phyloP scores from a whole-genome alignment of 1,140 invertebrate genomes.

The Polypedilum vanderplanki region DNA sequence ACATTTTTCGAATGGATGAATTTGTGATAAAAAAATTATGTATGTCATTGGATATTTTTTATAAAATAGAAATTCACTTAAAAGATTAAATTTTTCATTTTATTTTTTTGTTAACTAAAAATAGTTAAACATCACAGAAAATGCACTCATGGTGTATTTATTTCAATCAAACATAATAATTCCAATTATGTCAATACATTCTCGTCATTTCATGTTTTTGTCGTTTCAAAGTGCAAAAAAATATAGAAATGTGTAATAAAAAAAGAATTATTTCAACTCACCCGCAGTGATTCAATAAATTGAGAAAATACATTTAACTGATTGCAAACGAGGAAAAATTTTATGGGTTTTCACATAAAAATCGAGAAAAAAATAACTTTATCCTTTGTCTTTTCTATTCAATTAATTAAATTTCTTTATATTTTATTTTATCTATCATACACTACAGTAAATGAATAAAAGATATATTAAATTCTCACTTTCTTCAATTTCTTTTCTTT shows the following conservation, averaged over 20 bases:
- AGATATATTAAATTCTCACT: too few relatives aligned
- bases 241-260: background rate
- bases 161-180: background rate
- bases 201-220: background rate
- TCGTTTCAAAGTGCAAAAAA: background rate
- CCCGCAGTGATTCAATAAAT: background rate
- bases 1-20: too few relatives aligned
- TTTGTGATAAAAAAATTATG: too few relatives aligned
- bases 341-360: background rate
- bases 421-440: background rate
- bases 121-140: too few relatives aligned
- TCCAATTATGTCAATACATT: background rate
- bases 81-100: too few relatives aligned
- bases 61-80: too few relatives aligned
- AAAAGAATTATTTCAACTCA: conserved; percentile 6
- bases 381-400: background rate
- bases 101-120: too few relatives aligned
- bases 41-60: too few relatives aligned
- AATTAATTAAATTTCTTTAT: background rate
- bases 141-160: too few relatives aligned
- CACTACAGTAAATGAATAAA: too few relatives aligned
- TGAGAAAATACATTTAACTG: too few relatives aligned
- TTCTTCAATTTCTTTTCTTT: background rate
- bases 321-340: background rate
- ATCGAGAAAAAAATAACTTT: background rate